phyloP scores from a whole-genome alignment of 2,113 vertebrate species.

The human region GRCh38 chr12:102399001-102399500 shows the following conservation, averaged over 20 bases:
- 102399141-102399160: too few species aligned
- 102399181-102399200: not conserved
- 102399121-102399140: not conserved
- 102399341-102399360: not conserved
- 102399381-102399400: not conserved
- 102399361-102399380: not conserved
- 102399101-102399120: not conserved
- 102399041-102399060: conserved; percentile 24
- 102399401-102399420: not conserved
- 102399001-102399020: not conserved
- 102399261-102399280: not conserved
- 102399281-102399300: conserved; percentile 4
- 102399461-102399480: conserved; percentile 27
- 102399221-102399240: not conserved
- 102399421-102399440: not conserved
- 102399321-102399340: not conserved
- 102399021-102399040: not conserved
- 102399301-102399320: not conserved
- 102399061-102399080: conserved; percentile 40
- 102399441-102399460: not conserved
- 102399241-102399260: not conserved
- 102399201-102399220: not conserved
- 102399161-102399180: not conserved
- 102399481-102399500: not conserved
- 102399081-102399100: not conserved